Conservation (phyloP, 2,888 invertebrate species). For the Sphaeridia pumilis region DNA sequence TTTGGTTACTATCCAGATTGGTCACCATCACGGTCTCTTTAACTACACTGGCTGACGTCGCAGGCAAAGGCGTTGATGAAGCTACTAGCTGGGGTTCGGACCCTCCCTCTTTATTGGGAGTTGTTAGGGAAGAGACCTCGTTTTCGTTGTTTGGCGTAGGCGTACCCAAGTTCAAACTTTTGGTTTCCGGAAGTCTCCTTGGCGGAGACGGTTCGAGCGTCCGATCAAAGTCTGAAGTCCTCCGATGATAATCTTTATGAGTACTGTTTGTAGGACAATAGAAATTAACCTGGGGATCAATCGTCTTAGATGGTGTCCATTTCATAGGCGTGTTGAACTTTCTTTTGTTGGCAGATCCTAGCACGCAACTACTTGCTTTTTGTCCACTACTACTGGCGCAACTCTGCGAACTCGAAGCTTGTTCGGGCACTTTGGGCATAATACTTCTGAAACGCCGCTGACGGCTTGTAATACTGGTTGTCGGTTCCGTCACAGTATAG, state of each 20-base stretch:
- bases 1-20: background rate
- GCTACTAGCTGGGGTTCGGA: background rate
- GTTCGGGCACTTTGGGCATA: background rate
- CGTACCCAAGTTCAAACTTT: background rate
- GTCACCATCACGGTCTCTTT: background rate
- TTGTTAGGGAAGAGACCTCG: too few species aligned
- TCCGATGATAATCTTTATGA: background rate
- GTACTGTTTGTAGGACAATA: slow-evolving; percentile 1
- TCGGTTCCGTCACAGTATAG: background rate
- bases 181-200: background rate
- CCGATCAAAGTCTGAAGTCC: background rate
- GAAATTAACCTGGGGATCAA: slow-evolving; percentile 5
- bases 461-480: background rate
- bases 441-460: background rate
- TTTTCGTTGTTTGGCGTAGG: background rate
- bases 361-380: background rate
- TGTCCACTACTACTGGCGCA: too few species aligned
- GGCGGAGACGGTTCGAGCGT: background rate
- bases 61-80: background rate
- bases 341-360: slow-evolving; percentile 9
- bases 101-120: too few species aligned
- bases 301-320: slow-evolving; percentile 7
- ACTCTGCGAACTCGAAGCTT: too few species aligned
- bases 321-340: slow-evolving; percentile 11
- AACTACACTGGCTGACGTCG: background rate